Evolutionary conservation across 2,888 invertebrate species (phyloP), one percentile per base, ranked within the genome.

Genomic region (Oegoconia quadripuncta): DNA sequence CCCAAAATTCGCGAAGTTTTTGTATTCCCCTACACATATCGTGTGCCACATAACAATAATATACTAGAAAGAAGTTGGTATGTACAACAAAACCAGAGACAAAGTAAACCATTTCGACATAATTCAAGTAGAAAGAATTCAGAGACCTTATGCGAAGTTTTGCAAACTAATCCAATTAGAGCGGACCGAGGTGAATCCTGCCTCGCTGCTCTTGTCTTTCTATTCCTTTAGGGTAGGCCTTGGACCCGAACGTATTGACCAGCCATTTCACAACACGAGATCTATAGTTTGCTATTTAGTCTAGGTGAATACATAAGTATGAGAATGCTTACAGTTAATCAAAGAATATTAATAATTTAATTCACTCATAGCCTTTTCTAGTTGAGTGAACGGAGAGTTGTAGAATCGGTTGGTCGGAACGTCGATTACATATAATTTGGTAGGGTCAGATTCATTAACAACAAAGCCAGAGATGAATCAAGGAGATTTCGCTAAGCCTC

Each of bases 141-240:
- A 42, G 46, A 48, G 31, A 47, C 50, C 50, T 44, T 58, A 61
- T 54, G 62, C 55, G 53, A 74, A 75, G 67, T 77, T 78, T 68
- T 57, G 66, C 59, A 64, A 79, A 79, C 76, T 77, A 80, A 81
- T 79, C 75, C 74, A 80, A 80, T 80, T 78, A 80, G 66, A 44
- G 42, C 41, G 44, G 38, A n/a, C 41, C 29, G 28, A 12, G 9
- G 28, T 22, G 28, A 23, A 14, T 15, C 23, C 29, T 4, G 14
- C 6, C 20, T 22, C 6, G 9, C 31, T 29, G 15, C 36, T 22
- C 27, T 13, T 28, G 13, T 20, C 35, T 20, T 35, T 25, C 6
- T 15, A 9, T 22, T 9, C 9, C 22, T 22, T 2, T 5, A 4
- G 8, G 22, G 9, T 22, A n/a, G n/a, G n/a, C n/a, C n/a, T n/a